Conservation (phyloP, 2,797 vertebrate genomes). For the Scomberomorus guttatus region DNA sequence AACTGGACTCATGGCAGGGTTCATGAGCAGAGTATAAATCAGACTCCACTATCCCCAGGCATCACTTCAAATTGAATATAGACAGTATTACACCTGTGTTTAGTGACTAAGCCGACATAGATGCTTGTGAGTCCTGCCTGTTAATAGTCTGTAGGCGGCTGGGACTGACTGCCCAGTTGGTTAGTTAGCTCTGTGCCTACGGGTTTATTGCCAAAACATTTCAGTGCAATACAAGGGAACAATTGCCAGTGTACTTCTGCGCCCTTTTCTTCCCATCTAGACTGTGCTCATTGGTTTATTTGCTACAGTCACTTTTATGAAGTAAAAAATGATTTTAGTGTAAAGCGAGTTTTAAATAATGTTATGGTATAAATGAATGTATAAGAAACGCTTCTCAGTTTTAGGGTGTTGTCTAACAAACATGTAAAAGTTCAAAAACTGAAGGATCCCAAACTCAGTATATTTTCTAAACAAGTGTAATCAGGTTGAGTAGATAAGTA, state of each 20-base stretch:
- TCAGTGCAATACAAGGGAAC: slow-evolving; percentile 37
- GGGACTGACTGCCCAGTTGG: slow-evolving; percentile 6
- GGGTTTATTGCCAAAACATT: slow-evolving; percentile 64
- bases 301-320: neutral
- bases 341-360: slow-evolving; percentile 5
- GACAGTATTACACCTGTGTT: slow-evolving; percentile 51
- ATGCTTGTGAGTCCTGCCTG: slow-evolving; percentile 16
- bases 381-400: neutral
- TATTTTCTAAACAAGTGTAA: neutral
- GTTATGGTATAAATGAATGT: slow-evolving; percentile 19
- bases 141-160: neutral
- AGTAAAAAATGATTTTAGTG: neutral
- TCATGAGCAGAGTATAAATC: neutral
- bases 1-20: neutral
- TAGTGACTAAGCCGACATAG: neutral
- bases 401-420: too few species aligned
- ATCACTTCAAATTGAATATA: slow-evolving; percentile 7
- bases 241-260: neutral
- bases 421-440: neutral
- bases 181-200: slow-evolving; percentile 59
- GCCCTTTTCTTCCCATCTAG: neutral
- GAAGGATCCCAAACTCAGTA: neutral
- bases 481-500: neutral
- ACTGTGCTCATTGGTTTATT: neutral
- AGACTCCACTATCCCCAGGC: neutral